A percentile compares a stretch with the other conserved stretches of the same genome.
Conservation (phyloP, 2,888 invertebrate genomes). For the Patella pellucida region DNA sequence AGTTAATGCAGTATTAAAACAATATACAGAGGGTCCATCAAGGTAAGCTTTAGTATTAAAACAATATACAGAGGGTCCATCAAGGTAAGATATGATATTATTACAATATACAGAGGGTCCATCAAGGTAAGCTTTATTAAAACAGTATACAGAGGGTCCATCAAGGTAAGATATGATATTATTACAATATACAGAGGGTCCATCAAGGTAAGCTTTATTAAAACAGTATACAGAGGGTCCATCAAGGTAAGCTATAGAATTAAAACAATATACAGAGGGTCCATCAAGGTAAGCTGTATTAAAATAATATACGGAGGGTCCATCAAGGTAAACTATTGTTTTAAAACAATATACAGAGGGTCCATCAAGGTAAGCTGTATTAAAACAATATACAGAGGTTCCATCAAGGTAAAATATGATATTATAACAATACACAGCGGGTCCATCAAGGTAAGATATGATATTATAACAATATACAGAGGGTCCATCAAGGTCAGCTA, state of each 20-base stretch:
- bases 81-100: slow-evolving; percentile 41
- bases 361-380: too few relatives aligned
- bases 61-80: slow-evolving; percentile 49
- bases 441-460: too few relatives aligned
- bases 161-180: slow-evolving; percentile 42
- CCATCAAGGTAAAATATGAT: too few relatives aligned
- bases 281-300: slow-evolving; percentile 45
- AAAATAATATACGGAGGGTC: too few relatives aligned
- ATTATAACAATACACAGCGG: too few relatives aligned
- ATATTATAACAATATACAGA: neutral
- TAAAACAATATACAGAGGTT: too few relatives aligned
- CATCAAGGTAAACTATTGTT: too few relatives aligned
- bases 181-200: slow-evolving; percentile 46
- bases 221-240: slow-evolving; percentile 48
- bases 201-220: slow-evolving; percentile 44
- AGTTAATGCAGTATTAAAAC: slow-evolving; percentile 74
- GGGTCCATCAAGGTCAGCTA: neutral
- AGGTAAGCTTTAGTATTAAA: slow-evolving; percentile 40
- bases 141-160: slow-evolving; percentile 48
- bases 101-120: slow-evolving; percentile 47
- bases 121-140: slow-evolving; percentile 42
- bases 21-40: slow-evolving; percentile 53
- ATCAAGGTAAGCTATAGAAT: slow-evolving; percentile 42
- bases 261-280: too few relatives aligned
- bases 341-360: too few relatives aligned